phyloP scores from a whole-genome alignment of 2,113 vertebrate species.

The Stegastes partitus region DNA sequence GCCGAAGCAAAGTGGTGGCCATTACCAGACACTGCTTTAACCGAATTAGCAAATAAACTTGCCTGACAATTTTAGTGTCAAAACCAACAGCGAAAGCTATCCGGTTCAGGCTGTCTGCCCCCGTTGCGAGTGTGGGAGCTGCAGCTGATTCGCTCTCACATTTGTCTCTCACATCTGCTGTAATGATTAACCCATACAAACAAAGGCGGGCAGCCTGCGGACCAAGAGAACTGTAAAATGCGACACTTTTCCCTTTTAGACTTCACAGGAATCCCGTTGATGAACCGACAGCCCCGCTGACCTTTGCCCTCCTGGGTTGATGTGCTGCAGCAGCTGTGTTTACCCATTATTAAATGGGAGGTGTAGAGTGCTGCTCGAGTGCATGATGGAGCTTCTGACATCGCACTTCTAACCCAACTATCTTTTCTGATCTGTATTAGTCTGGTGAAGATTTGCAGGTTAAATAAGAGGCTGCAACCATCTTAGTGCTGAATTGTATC shows the following conservation, averaged over 20 bases:
- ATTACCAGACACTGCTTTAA: slow-evolving; percentile 3
- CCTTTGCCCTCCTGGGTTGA: slow-evolving; percentile 52
- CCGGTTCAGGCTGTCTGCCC: not conserved
- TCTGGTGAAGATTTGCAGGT: not conserved
- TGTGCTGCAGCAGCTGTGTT: slow-evolving; percentile 64
- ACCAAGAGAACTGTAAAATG: slow-evolving; percentile 34
- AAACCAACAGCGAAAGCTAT: not conserved
- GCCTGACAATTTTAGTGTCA: not conserved
- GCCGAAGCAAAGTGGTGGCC: not conserved
- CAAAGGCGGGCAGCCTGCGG: slow-evolving; percentile 19
- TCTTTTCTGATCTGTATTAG: slow-evolving; percentile 16
- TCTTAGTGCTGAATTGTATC: too few relatives aligned
- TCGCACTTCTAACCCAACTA: not conserved
- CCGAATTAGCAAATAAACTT: slow-evolving; percentile 21
- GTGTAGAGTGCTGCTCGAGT: slow-evolving; percentile 2
- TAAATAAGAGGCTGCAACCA: not conserved
- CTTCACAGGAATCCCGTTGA: slow-evolving; percentile 37
- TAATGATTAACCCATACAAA: slow-evolving; percentile 57
- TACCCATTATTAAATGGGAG: slow-evolving; percentile 33
- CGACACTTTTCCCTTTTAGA: slow-evolving; percentile 2
- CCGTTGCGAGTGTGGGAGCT: not conserved
- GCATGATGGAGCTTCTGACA: not conserved
- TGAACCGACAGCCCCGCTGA: slow-evolving; percentile 28
- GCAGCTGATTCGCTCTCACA: slow-evolving; percentile 27
- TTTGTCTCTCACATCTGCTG: slow-evolving; percentile 58